A percentile compares a stretch with the other conserved stretches of the same genome.
These are phyloP conservation scores for Drosophila lacertosa DNA, from an alignment of 1,140 invertebrate genomes.

Conservation along the genomic window DNA sequence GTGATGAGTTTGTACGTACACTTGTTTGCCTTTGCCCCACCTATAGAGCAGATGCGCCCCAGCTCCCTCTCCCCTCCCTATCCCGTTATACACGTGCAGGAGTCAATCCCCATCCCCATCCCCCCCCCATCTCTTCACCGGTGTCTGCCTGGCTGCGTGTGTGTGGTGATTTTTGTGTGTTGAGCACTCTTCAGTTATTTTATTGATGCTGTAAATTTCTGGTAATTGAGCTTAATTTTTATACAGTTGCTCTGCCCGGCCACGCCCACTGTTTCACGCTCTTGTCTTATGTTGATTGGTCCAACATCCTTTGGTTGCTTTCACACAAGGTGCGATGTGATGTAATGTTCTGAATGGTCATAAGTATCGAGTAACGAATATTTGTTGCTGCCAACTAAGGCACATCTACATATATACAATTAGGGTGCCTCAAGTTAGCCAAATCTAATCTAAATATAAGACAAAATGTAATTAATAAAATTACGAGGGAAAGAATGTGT, in stretches of 20 bases:
- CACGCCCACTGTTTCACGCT: slow-evolving; percentile 9
- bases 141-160: not conserved
- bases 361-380: slow-evolving; percentile 17
- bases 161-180: slow-evolving; percentile 74
- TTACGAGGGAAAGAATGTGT: no score
- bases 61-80: slow-evolving; percentile 4
- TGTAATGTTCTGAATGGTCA: slow-evolving; percentile 7
- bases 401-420: not conserved
- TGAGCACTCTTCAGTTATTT: slow-evolving; percentile 81
- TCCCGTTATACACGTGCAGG: slow-evolving; percentile 35
- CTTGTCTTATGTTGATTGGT: slow-evolving; percentile 79
- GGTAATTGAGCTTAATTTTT: slow-evolving; percentile 83
- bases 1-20: slow-evolving; percentile 79
- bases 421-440: not conserved
- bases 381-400: not conserved
- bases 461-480: no score
- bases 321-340: slow-evolving; percentile 17
- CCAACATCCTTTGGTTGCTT: slow-evolving; percentile 24
- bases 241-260: slow-evolving; percentile 59
- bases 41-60: slow-evolving; percentile 3
- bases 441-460: no score
- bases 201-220: slow-evolving; percentile 82
- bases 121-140: not conserved
- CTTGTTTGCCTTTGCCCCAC: slow-evolving; percentile 27
- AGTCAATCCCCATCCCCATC: not conserved